phyloP scores from a whole-genome alignment of 2,113 vertebrate species.

The Microcebus tavaratra region DNA sequence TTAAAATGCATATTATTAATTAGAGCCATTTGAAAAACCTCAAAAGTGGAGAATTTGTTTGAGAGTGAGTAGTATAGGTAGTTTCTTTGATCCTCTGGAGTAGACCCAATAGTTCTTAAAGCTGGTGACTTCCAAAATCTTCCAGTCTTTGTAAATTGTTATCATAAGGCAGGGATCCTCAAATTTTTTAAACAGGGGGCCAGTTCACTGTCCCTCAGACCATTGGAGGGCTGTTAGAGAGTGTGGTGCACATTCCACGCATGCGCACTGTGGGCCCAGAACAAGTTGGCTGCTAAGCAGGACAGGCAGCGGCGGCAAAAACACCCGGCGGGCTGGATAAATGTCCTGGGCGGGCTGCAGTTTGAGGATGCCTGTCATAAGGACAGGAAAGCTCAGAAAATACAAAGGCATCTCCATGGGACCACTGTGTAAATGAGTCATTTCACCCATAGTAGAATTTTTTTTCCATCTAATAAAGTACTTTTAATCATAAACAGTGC shows the following conservation, averaged over 20 bases:
- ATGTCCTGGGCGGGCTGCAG: too few relatives aligned
- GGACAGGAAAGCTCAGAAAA: background rate
- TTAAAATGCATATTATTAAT: slow-evolving; percentile 18
- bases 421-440: background rate
- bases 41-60: background rate
- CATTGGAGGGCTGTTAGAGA: too few relatives aligned
- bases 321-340: too few relatives aligned
- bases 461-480: background rate
- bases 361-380: background rate
- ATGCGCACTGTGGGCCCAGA: too few relatives aligned
- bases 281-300: too few relatives aligned
- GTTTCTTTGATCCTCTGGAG: background rate
- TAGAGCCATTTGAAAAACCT: background rate
- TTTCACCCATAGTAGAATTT: background rate
- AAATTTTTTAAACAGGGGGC: too few relatives aligned
- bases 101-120: background rate
- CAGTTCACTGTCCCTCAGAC: too few relatives aligned
- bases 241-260: too few relatives aligned
- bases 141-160: background rate
- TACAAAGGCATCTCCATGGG: background rate
- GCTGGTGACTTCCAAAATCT: background rate
- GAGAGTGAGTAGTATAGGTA: background rate
- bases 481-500: slow-evolving; percentile 18
- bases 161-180: background rate
- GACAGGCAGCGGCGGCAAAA: too few relatives aligned